phyloP scores from a whole-genome alignment of 2,888 invertebrate species.

The Ecdyonurus torrentis region DNA sequence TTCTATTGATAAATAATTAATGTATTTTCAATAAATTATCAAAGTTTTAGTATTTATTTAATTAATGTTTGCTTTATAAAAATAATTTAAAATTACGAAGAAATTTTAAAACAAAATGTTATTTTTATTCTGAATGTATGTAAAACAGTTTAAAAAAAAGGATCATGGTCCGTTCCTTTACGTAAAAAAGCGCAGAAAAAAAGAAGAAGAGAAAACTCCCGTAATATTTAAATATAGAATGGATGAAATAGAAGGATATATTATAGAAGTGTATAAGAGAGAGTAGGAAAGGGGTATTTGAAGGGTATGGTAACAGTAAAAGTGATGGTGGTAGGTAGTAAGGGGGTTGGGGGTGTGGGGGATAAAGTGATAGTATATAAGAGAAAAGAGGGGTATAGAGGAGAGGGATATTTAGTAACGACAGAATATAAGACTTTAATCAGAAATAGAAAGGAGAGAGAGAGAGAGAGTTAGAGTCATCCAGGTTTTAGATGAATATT shows the following conservation, averaged over 20 bases:
- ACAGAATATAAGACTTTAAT: conserved; percentile 1
- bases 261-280: neutral
- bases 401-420: neutral
- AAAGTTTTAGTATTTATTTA: too few species aligned
- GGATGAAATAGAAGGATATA: neutral
- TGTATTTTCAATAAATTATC: too few species aligned
- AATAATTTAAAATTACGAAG: too few species aligned
- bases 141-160: too few species aligned
- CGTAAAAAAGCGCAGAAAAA: too few species aligned
- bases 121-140: too few species aligned
- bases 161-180: too few species aligned
- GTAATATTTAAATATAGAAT: neutral
- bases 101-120: too few species aligned
- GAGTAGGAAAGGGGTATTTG: neutral
- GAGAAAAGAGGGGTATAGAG: neutral
- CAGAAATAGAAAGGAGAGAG: conserved; percentile 2
- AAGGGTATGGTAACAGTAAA: neutral
- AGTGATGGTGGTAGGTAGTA: neutral
- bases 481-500: neutral
- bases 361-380: neutral
- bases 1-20: too few species aligned
- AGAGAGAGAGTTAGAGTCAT: neutral
- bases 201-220: too few species aligned
- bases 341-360: neutral
- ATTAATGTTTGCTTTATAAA: too few species aligned